Base-by-base conservation (phyloP, 2,888 invertebrate species). In the Mesoligia furuncula region DNA sequence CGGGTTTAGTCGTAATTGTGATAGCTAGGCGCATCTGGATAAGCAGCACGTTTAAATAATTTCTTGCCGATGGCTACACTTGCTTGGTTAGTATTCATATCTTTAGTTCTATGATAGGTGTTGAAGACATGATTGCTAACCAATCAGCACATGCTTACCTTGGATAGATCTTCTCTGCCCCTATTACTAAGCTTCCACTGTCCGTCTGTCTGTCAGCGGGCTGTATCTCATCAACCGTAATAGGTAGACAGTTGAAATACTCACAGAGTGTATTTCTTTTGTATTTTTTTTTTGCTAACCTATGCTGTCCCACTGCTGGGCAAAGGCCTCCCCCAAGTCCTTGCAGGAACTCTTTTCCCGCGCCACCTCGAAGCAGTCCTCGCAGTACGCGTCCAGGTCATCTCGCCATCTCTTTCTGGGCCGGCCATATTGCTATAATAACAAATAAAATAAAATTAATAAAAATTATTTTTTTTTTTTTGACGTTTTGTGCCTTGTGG, bases 1-100 rank as follows among this genome's bases (percentile, higher is more conserved):
- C 8, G 8, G 36, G 65, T 61, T 78, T 59, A 54, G 1, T n/a
- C 17, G 31, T 69, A 54, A 69, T 83, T 83, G 42, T 31, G 62
- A 78, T 71, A 67, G n/a, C 57, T 82, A 80, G n/a, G 39, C n/a
- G 27, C 36, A 39, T 67, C 67, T 64, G 48, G n/a, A 64, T 42
- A 54, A 64, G n/a, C 54, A 54, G 45, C 45, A 36, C 3, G 8
- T 39, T 48, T 36, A 36, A 67, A 42, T 78, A 65, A 69, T 64
- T 78, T 57, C 7, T 45, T 54, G 74, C 68, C 48, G 13, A 15
- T 27, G 42, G 74, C 42, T 65, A 59, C 9, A 59, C 13, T 39
- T 39, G 17, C 11, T 42, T 59, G 48, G 9, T 51, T 11, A 7
- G 31, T 42, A 31, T 70, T 69, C 20, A 4, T 70, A 48, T 71